Base-by-base conservation (phyloP, 2,113 vertebrate species). In the Tupaia tana region DNA sequence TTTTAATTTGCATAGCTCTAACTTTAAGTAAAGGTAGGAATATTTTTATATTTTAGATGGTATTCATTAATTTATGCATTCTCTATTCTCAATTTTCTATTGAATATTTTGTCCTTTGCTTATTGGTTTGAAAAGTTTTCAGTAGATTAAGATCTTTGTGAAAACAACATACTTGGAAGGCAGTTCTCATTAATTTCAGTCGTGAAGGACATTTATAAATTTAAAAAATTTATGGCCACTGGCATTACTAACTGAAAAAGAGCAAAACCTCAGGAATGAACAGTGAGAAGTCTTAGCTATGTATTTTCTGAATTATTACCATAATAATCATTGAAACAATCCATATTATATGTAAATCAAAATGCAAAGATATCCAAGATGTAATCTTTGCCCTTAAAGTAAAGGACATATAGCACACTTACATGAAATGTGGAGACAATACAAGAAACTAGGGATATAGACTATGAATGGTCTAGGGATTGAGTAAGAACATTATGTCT, bases 131-230 rank as follows among this genome's bases (percentile, higher is more conserved):
- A 58, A 85, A 84, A 91, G 25, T 6, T 81, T 20, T 88, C 58
- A 22, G 73, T 88, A 92, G 27, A 84, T 75, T 29, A 81, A 89
- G 18, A 56, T 78, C 18, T 94, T 88, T 88, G 31, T 31, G 69
- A 77, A 89, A 91, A 71, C 7, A 90, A 31, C 67, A 88, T 82
- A 67, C 67, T 58, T 82, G 31, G 31, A 84, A 67, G 85, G 61
- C 29, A 88, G 71, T 84, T 93, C 25, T 95, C 61, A 77, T 85
- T 88, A 75, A 80, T 79, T 94, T 95, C 20, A 79, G 5, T 59
- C 86, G 78, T 52, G 25, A 67, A 10, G 3, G 14, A 67, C 67
- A 73, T 52, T 92, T 63, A 86, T 71, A 73, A 69, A 82, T 84
- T 78, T 79, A 69, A 92, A 82, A 93, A 63, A 59, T 19, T 24